These are phyloP conservation scores for Chondrosia reniformis DNA, from an alignment of 37 sponge, comb jelly and placozoan species.

Conservation along the genomic window DNA sequence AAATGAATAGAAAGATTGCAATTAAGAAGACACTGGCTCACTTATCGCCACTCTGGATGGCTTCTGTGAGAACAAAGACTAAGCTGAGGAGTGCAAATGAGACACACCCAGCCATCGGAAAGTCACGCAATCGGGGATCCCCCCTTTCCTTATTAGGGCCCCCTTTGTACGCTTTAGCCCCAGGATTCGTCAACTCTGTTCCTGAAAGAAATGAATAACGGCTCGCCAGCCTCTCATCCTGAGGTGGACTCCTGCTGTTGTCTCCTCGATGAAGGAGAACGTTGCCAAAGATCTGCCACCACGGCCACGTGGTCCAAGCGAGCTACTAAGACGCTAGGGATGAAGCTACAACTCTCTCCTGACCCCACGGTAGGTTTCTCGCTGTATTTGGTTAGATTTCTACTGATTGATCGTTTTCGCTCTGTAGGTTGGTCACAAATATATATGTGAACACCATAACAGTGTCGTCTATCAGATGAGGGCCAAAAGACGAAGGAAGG, in stretches of 20 bases:
- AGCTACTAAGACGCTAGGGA: conserved; percentile 30
- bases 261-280: conserved; percentile 63
- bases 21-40: no score
- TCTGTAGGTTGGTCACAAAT: conserved; percentile 58
- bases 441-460: conserved; percentile 66
- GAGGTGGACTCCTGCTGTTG: conserved; percentile 46
- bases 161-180: background rate
- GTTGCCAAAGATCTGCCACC: conserved; percentile 46
- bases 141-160: background rate
- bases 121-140: background rate
- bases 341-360: conserved; percentile 34
- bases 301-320: conserved; percentile 44
- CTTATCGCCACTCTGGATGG: no score
- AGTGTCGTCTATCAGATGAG: conserved; percentile 51
- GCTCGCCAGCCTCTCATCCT: background rate
- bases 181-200: background rate
- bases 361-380: conserved; percentile 52
- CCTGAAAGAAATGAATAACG: background rate
- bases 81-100: background rate
- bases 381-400: background rate
- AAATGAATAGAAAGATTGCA: no score
- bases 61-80: no score
- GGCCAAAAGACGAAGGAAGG: conserved; percentile 77
- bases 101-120: background rate
- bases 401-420: background rate